A percentile compares a stretch with the other conserved stretches of the same genome.
Evolutionary conservation across 2,797 vertebrate species (phyloP).

Genomic region (Onychomys torridus): DNA sequence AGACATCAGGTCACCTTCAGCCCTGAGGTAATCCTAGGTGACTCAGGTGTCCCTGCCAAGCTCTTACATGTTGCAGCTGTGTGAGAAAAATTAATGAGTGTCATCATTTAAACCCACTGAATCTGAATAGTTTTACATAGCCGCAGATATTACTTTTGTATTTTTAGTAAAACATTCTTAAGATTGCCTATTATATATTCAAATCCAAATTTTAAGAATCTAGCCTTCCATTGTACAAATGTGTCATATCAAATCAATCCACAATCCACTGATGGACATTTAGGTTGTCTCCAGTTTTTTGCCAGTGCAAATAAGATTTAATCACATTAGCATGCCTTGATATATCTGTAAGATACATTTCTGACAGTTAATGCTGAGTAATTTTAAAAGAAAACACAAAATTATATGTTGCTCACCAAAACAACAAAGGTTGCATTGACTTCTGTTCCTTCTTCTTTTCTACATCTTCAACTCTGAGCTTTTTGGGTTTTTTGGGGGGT

Average conservation of each 20-base stretch:
- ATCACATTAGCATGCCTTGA: not conserved
- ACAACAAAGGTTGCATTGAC: not conserved
- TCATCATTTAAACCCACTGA: not conserved
- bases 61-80: not conserved
- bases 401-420: not conserved
- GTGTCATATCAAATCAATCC: not conserved
- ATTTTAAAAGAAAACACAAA: not conserved
- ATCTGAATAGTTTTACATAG: not conserved
- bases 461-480: not conserved
- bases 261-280: not conserved
- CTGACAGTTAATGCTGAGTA: not conserved
- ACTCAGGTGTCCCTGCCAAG: not conserved
- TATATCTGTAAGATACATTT: not conserved
- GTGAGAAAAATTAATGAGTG: not conserved
- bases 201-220: not conserved
- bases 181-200: not conserved
- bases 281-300: not conserved
- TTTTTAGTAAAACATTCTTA: constrained; percentile 32
- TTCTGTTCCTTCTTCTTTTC: not conserved
- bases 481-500: too few species aligned
- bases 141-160: not conserved
- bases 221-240: not conserved
- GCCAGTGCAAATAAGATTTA: constrained; percentile 1
- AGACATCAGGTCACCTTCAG: not conserved
- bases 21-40: not conserved